Evolutionary conservation across 2,797 vertebrate species (phyloP).

Genomic region (Spinibarbus caldwelli): DNA sequence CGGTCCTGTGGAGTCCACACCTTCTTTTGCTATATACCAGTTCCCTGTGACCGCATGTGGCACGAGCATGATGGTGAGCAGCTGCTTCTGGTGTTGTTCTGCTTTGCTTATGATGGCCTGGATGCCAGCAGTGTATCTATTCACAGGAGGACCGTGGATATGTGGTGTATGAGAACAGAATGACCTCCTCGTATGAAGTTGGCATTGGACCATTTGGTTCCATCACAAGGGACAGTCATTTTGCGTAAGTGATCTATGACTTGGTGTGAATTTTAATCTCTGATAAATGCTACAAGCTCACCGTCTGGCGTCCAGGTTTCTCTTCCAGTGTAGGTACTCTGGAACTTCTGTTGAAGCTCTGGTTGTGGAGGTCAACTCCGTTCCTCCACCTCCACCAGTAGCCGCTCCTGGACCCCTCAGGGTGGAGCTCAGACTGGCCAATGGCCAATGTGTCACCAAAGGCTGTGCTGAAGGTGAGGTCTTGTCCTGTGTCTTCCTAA

Average conservation of each 20-base stretch:
- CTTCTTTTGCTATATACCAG: conserved; percentile 72
- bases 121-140: not conserved
- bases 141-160: conserved; percentile 65
- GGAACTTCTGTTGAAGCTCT: conserved; percentile 59
- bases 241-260: conserved; percentile 64
- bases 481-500: conserved; percentile 60
- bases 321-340: conserved; percentile 70
- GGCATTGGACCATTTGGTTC: conserved; percentile 58
- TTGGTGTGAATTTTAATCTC: not conserved
- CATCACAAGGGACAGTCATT: conserved; percentile 74
- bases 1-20: conserved; percentile 54
- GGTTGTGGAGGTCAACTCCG: conserved; percentile 58
- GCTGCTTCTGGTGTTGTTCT: not conserved
- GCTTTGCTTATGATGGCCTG: not conserved
- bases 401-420: conserved; percentile 66
- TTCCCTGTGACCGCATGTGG: conserved; percentile 72
- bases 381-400: conserved; percentile 60
- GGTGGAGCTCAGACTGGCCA: conserved; percentile 71
- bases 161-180: conserved; percentile 72
- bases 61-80: conserved; percentile 62
- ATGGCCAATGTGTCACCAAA: conserved; percentile 64
- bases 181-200: conserved; percentile 67
- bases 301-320: not conserved
- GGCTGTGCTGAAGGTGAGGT: conserved; percentile 69
- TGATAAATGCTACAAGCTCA: not conserved